Conservation (phyloP, 2,113 vertebrate species). For the Tor tambroides region DNA sequence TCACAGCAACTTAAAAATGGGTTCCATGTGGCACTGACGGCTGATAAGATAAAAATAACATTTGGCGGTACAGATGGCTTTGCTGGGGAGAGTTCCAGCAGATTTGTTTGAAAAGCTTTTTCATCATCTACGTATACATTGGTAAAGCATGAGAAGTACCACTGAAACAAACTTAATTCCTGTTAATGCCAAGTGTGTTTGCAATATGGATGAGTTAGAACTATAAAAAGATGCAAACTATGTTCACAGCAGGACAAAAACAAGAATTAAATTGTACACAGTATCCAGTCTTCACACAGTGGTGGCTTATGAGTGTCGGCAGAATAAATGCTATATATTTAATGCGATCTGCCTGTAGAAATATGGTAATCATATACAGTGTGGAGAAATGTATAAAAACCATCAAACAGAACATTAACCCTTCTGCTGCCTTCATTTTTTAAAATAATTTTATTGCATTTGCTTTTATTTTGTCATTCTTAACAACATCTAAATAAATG, state of each 20-base stretch:
- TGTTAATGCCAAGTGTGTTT: not conserved
- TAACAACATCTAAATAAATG: not conserved
- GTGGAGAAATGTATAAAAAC: not conserved
- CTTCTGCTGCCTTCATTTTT: not conserved
- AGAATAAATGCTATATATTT: not conserved
- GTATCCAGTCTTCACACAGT: not conserved
- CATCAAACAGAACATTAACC: not conserved
- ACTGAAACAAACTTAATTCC: not conserved
- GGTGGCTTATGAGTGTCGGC: not conserved
- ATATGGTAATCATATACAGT: not conserved
- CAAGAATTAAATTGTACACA: slow-evolving; percentile 12
- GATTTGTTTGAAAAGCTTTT: not conserved
- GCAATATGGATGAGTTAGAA: not conserved
- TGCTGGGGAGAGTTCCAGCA: slow-evolving; percentile 44
- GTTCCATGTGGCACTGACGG: slow-evolving; percentile 21
- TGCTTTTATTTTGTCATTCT: not conserved
- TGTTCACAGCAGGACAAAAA: not conserved
- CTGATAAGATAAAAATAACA: slow-evolving; percentile 52
- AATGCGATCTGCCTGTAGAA: not conserved
- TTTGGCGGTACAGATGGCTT: slow-evolving; percentile 56
- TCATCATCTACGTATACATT: not conserved
- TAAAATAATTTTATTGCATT: not conserved
- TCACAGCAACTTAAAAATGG: slow-evolving; percentile 45
- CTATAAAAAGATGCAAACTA: not conserved
- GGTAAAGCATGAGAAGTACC: not conserved